A percentile compares a stretch with the other conserved stretches of the same genome.
phyloP scores from a whole-genome alignment of 2,113 vertebrate species.

The Chionomys nivalis region DNA sequence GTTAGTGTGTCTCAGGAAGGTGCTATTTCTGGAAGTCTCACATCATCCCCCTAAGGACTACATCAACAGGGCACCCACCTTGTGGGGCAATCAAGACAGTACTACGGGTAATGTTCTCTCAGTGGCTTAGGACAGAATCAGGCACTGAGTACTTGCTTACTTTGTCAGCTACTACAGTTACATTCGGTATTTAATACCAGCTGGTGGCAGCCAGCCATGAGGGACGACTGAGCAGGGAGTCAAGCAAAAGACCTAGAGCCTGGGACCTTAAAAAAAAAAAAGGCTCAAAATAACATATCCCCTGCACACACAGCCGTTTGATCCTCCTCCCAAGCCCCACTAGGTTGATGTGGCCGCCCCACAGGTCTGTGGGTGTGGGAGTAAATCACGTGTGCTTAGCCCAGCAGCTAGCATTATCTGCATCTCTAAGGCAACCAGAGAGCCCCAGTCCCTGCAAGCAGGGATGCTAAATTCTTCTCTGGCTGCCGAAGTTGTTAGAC shows the following conservation, averaged over 20 bases:
- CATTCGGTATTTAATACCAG: not conserved
- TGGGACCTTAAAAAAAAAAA: not conserved
- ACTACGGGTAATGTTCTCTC: not conserved
- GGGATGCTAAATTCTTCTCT: not conserved
- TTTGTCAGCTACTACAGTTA: not conserved
- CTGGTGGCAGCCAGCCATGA: not conserved
- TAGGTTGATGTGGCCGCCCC: not conserved
- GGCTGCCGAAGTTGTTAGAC: not conserved
- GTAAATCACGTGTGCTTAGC: not conserved
- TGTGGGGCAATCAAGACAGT: not conserved
- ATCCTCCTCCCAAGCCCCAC: accelerated
- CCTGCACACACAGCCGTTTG: not conserved
- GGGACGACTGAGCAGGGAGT: not conserved
- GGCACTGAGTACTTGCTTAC: not conserved
- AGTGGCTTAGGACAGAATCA: not conserved
- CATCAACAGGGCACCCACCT: not conserved
- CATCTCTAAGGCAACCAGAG: not conserved
- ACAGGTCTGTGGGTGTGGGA: not conserved
- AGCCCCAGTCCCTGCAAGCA: not conserved
- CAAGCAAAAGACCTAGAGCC: not conserved
- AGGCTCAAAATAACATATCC: not conserved
- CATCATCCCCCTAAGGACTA: not conserved
- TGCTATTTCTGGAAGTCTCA: not conserved
- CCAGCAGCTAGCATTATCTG: constrained; percentile 10
- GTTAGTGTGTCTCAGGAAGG: not conserved